Percentiles rank a stretch among this genome's conserved stretches.
These are phyloP conservation scores for Molossus alvarezi DNA, from an alignment of 2,797 vertebrate genomes.

Conservation along the genomic window DNA sequence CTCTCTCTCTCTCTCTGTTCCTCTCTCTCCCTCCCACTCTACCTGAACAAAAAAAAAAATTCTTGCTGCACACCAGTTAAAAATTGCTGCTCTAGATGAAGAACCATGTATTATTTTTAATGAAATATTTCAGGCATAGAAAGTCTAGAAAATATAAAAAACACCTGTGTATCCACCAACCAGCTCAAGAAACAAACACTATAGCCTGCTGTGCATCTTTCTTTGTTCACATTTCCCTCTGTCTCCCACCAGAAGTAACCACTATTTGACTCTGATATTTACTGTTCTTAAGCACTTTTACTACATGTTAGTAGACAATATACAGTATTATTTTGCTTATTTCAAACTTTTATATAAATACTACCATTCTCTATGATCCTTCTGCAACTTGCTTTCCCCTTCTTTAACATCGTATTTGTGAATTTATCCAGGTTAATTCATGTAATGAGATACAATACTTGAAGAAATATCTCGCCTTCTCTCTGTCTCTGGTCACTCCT, in stretches of 20 bases:
- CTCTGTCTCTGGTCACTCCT: conserved; percentile 11
- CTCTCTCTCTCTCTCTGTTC: too few relatives aligned
- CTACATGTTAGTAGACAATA: not conserved
- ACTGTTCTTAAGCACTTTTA: not conserved
- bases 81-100: not conserved
- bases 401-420: conserved; percentile 20
- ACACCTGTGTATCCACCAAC: not conserved
- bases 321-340: not conserved
- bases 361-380: not conserved
- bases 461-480: not conserved
- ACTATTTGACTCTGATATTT: not conserved
- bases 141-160: not conserved
- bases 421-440: conserved; percentile 30
- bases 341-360: conserved; percentile 8
- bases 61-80: not conserved
- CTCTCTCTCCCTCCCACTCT: too few relatives aligned
- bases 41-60: not conserved
- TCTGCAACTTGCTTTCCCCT: conserved; percentile 17
- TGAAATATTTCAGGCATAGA: not conserved
- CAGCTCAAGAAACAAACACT: conserved; percentile 34
- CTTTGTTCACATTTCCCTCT: not conserved
- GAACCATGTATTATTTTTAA: not conserved
- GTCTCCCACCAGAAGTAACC: not conserved
- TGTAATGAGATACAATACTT: not conserved
- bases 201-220: not conserved